Percentiles rank a stretch among this genome's conserved stretches.
These are phyloP conservation scores for Drosophila sturtevanti DNA, from an alignment of 1,140 invertebrate species.

Conservation along the genomic window DNA sequence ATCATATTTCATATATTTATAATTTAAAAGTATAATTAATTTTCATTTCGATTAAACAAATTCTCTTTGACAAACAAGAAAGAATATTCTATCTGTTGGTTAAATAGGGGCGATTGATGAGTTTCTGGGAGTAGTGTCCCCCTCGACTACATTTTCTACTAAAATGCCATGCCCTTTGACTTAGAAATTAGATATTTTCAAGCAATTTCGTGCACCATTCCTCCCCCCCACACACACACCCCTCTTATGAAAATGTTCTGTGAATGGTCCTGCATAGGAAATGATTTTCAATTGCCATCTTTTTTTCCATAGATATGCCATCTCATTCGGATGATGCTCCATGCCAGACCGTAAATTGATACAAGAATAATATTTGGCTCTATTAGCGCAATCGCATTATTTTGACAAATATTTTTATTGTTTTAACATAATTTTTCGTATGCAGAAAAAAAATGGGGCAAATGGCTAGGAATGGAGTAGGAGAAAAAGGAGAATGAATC, in stretches of 20 bases:
- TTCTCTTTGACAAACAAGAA: conserved; percentile 22
- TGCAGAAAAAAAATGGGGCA: conserved; percentile 33
- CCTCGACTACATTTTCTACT: too few relatives aligned
- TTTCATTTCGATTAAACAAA: conserved; percentile 53
- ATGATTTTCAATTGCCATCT: conserved; percentile 8
- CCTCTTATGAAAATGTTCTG: neutral
- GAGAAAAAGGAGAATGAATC: neutral
- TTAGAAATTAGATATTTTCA: too few relatives aligned
- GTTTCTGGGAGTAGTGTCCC: too few relatives aligned
- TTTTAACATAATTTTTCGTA: conserved; percentile 80
- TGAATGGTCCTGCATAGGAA: conserved; percentile 21
- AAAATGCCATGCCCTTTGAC: too few relatives aligned
- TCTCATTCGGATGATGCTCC: too few relatives aligned
- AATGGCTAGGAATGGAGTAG: neutral
- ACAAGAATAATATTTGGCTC: conserved; percentile 80
- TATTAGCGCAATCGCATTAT: conserved; percentile 81
- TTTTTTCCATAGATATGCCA: too few relatives aligned
- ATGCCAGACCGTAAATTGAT: conserved; percentile 66
- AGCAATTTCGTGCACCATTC: too few relatives aligned
- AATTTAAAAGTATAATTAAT: conserved; percentile 69
- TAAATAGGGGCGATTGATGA: neutral
- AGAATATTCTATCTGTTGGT: neutral
- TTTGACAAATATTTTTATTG: conserved; percentile 81
- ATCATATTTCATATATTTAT: conserved; percentile 43
- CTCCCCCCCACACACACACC: too few relatives aligned